These are phyloP conservation scores for Mesodorylaimus sp. DNA, from an alignment of 2,888 invertebrate species.

Conservation along the genomic window DNA sequence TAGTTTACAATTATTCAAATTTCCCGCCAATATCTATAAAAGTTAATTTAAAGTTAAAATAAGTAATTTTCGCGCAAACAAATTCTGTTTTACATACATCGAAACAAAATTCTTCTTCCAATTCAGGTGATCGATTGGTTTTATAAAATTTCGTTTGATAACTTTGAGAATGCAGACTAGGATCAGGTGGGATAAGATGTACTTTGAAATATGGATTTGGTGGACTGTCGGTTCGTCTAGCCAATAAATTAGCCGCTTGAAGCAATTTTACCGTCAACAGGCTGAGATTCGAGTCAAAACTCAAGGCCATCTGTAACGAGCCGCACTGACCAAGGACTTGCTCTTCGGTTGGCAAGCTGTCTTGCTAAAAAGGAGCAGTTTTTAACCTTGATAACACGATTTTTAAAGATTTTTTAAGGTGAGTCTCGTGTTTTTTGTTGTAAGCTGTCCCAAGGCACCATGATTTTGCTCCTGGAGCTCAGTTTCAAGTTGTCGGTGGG, in stretches of 20 bases:
- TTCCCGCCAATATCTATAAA: constrained; percentile 16
- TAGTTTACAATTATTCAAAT: constrained; percentile 19
- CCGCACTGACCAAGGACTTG: constrained; percentile 32
- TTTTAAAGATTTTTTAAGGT: too few species aligned
- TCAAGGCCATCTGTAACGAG: constrained; percentile 44
- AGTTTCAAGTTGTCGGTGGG: too few species aligned
- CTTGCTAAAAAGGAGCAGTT: not conserved
- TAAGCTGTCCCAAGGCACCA: too few species aligned
- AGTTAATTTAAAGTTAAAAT: not conserved
- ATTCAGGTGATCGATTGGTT: constrained; percentile 19
- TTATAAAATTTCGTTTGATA: constrained; percentile 22
- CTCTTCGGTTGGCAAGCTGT: not conserved
- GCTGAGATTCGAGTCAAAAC: constrained; percentile 45
- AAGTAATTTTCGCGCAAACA: too few species aligned
- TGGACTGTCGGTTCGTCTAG: constrained; percentile 15
- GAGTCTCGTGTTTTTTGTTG: too few species aligned
- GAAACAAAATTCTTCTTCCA: constrained; percentile 26
- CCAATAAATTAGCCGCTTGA: constrained; percentile 40
- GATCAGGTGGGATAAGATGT: constrained; percentile 12
- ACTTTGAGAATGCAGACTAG: constrained; percentile 12
- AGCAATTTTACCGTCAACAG: constrained; percentile 46
- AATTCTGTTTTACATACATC: constrained; percentile 15
- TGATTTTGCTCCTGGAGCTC: too few species aligned
- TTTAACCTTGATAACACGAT: not conserved
- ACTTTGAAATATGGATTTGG: constrained; percentile 11